Conservation (phyloP, 2,113 vertebrate species). For the Pluvialis apricaria region DNA sequence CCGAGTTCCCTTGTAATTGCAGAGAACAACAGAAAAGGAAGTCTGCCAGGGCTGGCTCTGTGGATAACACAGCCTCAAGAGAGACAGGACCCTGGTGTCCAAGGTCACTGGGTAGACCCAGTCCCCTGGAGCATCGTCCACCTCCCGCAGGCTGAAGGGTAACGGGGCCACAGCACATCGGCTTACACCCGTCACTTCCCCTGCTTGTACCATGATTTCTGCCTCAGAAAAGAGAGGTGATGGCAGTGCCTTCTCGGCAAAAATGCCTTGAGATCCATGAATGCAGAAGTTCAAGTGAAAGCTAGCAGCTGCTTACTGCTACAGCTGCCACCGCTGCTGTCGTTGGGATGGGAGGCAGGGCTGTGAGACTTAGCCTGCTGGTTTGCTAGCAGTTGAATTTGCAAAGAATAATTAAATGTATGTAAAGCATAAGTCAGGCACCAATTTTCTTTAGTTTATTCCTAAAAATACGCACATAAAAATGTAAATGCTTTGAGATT, state of each 20-base stretch:
- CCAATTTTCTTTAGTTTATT: not conserved
- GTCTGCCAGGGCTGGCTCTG: not conserved
- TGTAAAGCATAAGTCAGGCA: not conserved
- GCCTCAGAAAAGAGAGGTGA: not conserved
- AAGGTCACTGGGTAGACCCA: not conserved
- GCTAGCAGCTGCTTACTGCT: not conserved
- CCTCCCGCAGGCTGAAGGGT: not conserved
- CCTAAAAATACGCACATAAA: not conserved
- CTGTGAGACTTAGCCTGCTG: not conserved
- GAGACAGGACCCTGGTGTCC: not conserved
- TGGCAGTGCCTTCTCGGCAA: not conserved
- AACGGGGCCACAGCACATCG: fast-evolving
- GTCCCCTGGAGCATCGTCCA: not conserved
- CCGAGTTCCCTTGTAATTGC: not conserved
- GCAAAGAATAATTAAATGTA: not conserved
- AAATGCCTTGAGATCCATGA: not conserved
- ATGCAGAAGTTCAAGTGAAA: not conserved
- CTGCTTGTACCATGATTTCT: not conserved
- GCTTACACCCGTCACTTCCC: not conserved
- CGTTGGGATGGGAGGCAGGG: not conserved
- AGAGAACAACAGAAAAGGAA: not conserved
- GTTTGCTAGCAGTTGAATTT: not conserved
- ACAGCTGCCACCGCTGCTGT: not conserved
- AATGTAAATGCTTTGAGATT: not conserved
- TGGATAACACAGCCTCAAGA: not conserved